Evolutionary conservation across 1,140 invertebrate species (phyloP), one percentile per base, ranked within the genome.

Genomic region (Ceratosolen solmsi): DNA sequence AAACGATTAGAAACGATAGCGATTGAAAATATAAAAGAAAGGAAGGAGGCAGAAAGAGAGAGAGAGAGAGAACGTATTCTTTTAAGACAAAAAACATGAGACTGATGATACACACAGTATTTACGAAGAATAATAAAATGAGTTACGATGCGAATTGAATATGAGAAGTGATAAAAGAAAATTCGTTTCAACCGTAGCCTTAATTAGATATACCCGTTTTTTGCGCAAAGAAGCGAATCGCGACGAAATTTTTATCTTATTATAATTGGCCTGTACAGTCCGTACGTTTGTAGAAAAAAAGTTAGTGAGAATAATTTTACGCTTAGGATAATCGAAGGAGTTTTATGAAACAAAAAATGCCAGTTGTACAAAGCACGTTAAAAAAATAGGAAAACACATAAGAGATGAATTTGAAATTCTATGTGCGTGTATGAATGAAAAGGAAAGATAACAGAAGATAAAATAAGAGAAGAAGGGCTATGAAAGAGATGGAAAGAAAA

Each of bases 21-120:
- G 17, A 54, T 15, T 17, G 13, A 54, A 15, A 54, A 15, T 4
- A 11, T 33, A 5, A 75, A 30, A 75, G 58, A 63, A n/a, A 63
- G 58, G 20, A n/a, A 7, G 41, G 17, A 51, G 60, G n/a, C 38
- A 68, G 41, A 49, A 75, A 60, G 33, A 75, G 54, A 65, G 41
- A 77, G 58, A 27, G 46, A 36, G 49, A n/a, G 11, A 78, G 25
- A 46, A 33, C n/a, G 49, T 76, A 76, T 77, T 60, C 71, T 41
- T 51, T 77, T 74, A 83, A 83, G 46, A 77, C 27, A 77, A 81
- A 81, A 83, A 89, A 88, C 84, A 90, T 91, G 90, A 91, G 90
- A 92, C 91, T 92, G 91, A 92, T 90, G 87, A 89, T 79, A 79
- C 88, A 85, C 89, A 85, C 90, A 92, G 91, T 92, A 92, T 91